Conservation (phyloP, 2,113 vertebrate genomes). For the Strix uralensis region DNA sequence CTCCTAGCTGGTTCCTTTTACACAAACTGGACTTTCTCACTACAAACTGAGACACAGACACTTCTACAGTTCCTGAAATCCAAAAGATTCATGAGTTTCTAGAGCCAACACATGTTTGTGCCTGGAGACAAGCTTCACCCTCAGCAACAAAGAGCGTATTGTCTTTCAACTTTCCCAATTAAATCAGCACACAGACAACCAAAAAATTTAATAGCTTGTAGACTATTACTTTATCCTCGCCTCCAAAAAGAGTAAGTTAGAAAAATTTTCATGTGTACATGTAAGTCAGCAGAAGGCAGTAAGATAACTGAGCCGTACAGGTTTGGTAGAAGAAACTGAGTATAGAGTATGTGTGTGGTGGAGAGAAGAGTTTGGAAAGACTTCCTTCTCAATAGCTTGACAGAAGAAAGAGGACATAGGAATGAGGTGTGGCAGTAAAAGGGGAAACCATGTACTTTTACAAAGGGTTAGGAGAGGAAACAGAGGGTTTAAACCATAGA, state of each 20-base stretch:
- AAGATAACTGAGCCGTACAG: neutral
- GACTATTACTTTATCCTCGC: neutral
- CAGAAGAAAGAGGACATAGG: neutral
- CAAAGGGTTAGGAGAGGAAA: neutral
- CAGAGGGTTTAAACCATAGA: neutral
- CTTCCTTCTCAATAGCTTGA: neutral
- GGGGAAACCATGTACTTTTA: fast-evolving
- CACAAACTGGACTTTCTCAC: neutral
- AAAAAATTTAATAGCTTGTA: neutral
- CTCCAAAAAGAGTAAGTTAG: neutral
- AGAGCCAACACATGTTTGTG: neutral
- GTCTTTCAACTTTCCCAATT: neutral
- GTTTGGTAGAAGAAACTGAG: neutral
- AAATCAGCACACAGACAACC: neutral
- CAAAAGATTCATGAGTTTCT: neutral
- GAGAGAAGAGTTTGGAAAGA: neutral
- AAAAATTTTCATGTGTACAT: neutral
- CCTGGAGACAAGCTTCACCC: neutral
- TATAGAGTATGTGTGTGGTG: fast-evolving
- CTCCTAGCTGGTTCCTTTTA: neutral
- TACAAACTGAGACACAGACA: neutral
- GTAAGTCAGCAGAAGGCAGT: neutral
- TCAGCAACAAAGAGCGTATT: neutral
- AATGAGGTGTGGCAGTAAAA: neutral
- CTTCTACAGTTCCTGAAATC: neutral